Percentiles rank a stretch among this genome's conserved stretches.
Conservation (phyloP, 1,140 invertebrate species). For the Drosophila pandora region DNA sequence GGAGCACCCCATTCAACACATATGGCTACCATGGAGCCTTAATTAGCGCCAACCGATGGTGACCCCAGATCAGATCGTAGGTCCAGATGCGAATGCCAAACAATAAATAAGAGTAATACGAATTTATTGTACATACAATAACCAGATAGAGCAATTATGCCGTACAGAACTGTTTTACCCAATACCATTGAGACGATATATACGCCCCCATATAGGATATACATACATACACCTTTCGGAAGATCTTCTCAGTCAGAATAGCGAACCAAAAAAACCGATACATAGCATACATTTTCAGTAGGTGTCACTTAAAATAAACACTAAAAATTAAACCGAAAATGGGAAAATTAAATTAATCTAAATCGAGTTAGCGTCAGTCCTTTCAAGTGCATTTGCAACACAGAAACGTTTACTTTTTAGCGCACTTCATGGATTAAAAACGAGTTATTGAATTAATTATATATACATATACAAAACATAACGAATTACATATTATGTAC, state of each 20-base stretch:
- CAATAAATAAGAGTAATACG: constrained; percentile 74
- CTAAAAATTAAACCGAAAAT: constrained; percentile 5
- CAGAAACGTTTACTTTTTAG: constrained; percentile 53
- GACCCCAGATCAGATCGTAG: constrained; percentile 30
- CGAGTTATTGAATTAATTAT: constrained; percentile 50
- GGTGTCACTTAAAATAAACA: constrained; percentile 8
- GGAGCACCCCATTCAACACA: background rate
- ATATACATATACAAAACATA: constrained; percentile 48
- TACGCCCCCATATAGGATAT: constrained; percentile 13
- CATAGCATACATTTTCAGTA: constrained; percentile 21
- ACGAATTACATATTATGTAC: constrained; percentile 62
- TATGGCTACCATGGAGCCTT: constrained; percentile 21
- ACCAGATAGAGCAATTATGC: constrained; percentile 36
- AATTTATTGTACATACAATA: constrained; percentile 80
- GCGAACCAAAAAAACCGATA: constrained; percentile 11
- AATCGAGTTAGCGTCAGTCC: constrained; percentile 26
- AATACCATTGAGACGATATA: constrained; percentile 13
- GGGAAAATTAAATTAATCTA: constrained; percentile 4
- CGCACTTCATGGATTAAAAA: constrained; percentile 48
- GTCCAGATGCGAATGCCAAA: constrained; percentile 54
- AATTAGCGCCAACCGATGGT: background rate
- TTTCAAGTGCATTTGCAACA: constrained; percentile 38
- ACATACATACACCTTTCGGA: constrained; percentile 3
- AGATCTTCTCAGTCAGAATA: constrained; percentile 8
- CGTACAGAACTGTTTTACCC: constrained; percentile 57